These are phyloP conservation scores for Brotula barbata DNA, from an alignment of 2,797 vertebrate species.

Conservation along the genomic window DNA sequence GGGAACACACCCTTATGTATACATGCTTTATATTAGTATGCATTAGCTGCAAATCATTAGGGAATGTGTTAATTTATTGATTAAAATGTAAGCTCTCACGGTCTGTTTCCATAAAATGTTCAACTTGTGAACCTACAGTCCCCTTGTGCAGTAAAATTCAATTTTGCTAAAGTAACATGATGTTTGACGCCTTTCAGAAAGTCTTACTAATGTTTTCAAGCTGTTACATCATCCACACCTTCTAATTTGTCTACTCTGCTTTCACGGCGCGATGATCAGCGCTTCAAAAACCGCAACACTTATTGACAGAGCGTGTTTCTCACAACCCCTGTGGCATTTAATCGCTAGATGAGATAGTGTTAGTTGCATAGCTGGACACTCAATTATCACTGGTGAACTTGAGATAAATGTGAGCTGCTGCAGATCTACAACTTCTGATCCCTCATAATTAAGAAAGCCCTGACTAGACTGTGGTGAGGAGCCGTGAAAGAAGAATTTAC, in stretches of 20 bases:
- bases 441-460: not conserved
- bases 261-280: constrained; percentile 61
- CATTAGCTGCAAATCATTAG: not conserved
- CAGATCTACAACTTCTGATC: not conserved
- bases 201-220: constrained; percentile 62
- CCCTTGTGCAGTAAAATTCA: constrained; percentile 30
- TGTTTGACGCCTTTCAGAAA: constrained; percentile 26
- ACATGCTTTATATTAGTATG: not conserved
- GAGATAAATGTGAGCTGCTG: not conserved
- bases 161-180: constrained; percentile 51
- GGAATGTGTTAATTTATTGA: not conserved
- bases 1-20: not conserved
- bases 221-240: constrained; percentile 68
- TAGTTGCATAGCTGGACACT: constrained; percentile 33
- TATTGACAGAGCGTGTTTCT: constrained; percentile 59
- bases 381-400: constrained; percentile 20
- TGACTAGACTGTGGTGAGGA: not conserved
- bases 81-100: not conserved
- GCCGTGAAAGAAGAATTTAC: not conserved
- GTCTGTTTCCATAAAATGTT: constrained; percentile 7
- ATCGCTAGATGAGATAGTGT: constrained; percentile 33
- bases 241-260: constrained; percentile 67
- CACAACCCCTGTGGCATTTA: constrained; percentile 46
- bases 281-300: constrained; percentile 58
- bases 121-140: constrained; percentile 13